A percentile compares a stretch with the other conserved stretches of the same genome.
Conservation (phyloP, 2,888 invertebrate genomes). For the Alcis repandata region DNA sequence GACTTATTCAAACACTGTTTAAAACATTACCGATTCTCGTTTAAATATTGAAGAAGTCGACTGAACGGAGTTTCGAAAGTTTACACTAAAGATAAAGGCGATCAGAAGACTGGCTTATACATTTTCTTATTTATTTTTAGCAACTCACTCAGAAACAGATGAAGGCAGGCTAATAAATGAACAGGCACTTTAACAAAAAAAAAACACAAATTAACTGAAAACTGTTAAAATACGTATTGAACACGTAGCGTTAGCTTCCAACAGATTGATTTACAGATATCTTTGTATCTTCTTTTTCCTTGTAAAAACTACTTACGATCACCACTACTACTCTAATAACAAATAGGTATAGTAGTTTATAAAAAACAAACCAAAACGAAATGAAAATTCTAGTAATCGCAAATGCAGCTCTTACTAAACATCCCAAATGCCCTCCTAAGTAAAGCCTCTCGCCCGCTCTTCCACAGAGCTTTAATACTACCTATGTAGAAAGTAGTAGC, state of each 20-base stretch:
- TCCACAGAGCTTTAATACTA: constrained; percentile 55
- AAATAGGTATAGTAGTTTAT: neutral
- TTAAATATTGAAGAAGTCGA: constrained; percentile 33
- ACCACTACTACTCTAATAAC: too few species aligned
- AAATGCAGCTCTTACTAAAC: constrained; percentile 17
- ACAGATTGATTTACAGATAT: too few species aligned
- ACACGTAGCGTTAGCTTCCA: too few species aligned
- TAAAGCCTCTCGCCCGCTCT: constrained; percentile 25
- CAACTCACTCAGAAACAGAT: constrained; percentile 10
- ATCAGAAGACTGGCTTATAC: constrained; percentile 16
- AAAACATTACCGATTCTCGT: constrained; percentile 28
- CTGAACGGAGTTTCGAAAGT: constrained; percentile 22
- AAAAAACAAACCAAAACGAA: neutral
- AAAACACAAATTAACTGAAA: neutral
- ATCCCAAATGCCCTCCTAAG: neutral
- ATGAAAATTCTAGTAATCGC: constrained; percentile 7
- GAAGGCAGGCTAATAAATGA: constrained; percentile 11
- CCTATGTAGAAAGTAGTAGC: constrained; percentile 56
- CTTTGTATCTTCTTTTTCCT: too few species aligned
- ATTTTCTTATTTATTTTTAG: constrained; percentile 23
- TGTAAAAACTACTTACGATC: too few species aligned
- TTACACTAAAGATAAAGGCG: constrained; percentile 39
- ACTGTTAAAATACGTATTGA: too few species aligned
- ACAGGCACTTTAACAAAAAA: neutral
- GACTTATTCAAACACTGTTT: constrained; percentile 5